Conservation (phyloP, 2,113 vertebrate species). For the Epinephelus moara region DNA sequence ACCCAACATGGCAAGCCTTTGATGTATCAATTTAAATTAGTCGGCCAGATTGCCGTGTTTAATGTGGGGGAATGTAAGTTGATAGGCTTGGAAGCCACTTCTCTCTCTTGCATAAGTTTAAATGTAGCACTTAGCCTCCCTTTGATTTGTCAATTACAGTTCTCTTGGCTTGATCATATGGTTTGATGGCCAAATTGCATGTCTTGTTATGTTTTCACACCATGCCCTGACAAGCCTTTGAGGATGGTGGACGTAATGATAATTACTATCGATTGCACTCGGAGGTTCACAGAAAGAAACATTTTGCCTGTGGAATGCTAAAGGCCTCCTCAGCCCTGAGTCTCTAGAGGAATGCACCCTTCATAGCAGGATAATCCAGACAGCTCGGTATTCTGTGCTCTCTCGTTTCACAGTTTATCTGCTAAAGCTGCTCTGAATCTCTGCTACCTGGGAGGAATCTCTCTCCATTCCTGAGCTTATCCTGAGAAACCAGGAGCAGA, state of each 20-base stretch:
- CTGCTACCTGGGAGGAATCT: conserved; percentile 82
- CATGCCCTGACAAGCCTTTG: conserved; percentile 81
- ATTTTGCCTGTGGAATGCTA: conserved; percentile 57
- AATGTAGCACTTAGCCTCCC: conserved; percentile 81
- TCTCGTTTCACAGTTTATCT: conserved; percentile 81
- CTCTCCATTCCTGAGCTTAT: conserved; percentile 77
- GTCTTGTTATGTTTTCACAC: conserved; percentile 84
- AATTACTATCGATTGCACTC: conserved; percentile 77
- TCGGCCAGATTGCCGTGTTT: conserved; percentile 81
- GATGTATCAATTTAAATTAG: conserved; percentile 86
- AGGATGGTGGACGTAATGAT: conserved; percentile 77
- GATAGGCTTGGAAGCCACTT: conserved; percentile 84
- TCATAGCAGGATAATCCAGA: conserved; percentile 79
- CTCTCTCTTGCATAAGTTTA: conserved; percentile 79
- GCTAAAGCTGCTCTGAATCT: conserved; percentile 82
- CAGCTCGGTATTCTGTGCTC: conserved; percentile 74
- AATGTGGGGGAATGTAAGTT: conserved; percentile 82
- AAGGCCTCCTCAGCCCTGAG: conserved; percentile 68
- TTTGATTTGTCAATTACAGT: conserved; percentile 86
- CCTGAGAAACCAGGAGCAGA: conserved; percentile 69
- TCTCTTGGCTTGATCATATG: conserved; percentile 81
- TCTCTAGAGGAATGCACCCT: conserved; percentile 75
- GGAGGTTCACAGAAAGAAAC: conserved; percentile 64
- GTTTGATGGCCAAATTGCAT: conserved; percentile 83
- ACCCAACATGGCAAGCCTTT: conserved; percentile 82